A percentile compares a stretch with the other conserved stretches of the same genome.
phyloP scores from a whole-genome alignment of 2,888 invertebrate genomes.

The Nomada ferruginata region DNA sequence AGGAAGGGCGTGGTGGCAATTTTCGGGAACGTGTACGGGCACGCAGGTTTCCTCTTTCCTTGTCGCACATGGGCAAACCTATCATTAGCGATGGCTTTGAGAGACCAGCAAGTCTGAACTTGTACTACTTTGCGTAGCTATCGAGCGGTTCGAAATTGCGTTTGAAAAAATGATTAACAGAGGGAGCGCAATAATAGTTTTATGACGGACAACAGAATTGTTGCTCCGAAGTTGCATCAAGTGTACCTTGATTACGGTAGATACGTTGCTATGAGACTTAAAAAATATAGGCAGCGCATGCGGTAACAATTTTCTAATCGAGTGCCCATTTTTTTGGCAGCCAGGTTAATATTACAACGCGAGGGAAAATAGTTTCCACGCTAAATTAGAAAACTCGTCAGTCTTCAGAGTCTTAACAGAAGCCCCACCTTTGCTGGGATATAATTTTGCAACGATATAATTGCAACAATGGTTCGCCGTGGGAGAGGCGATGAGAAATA shows the following conservation, averaged over 20 bases:
- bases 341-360: too few species aligned
- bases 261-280: too few species aligned
- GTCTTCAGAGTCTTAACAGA: background rate
- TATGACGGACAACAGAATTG: too few species aligned
- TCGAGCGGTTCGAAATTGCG: too few species aligned
- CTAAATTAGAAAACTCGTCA: background rate
- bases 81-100: conserved; percentile 24
- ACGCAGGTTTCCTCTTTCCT: conserved; percentile 41
- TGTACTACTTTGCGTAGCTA: background rate
- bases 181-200: too few species aligned
- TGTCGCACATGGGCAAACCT: background rate
- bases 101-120: background rate
- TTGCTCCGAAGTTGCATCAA: too few species aligned
- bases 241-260: too few species aligned
- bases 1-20: conserved; percentile 69
- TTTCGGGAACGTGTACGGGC: conserved; percentile 59
- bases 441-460: background rate
- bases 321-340: too few species aligned
- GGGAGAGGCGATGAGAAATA: background rate
- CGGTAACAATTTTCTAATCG: too few species aligned
- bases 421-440: background rate
- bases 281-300: too few species aligned
- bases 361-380: background rate
- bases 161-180: too few species aligned
- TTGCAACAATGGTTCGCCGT: background rate